Evolutionary conservation across 2,113 vertebrate species (phyloP).

Genomic region (Empidonax alnorum): DNA sequence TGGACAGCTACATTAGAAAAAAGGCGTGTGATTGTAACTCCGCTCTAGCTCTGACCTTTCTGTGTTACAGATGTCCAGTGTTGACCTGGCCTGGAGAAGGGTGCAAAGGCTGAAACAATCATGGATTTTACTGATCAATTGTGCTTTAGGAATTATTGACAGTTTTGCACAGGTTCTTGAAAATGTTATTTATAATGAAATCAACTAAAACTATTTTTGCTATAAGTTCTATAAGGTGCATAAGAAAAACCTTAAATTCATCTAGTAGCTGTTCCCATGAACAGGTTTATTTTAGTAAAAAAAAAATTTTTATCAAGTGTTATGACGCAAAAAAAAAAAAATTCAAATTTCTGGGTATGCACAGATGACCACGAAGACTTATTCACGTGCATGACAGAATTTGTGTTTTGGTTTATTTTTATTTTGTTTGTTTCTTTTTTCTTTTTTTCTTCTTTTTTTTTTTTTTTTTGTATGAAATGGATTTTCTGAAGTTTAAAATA

Average conservation of each 20-base stretch:
- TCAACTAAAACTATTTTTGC: conserved; percentile 95
- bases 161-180: conserved; percentile 96
- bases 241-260: conserved; percentile 89
- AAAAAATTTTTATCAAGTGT: conserved; percentile 89
- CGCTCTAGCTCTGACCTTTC: conserved; percentile 56
- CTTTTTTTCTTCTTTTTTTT: conserved; percentile 11
- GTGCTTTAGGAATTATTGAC: conserved; percentile 91
- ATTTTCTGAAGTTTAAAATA: conserved; percentile 80
- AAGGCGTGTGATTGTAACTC: not conserved
- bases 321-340: conserved; percentile 79
- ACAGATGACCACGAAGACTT: conserved; percentile 84
- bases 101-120: conserved; percentile 91
- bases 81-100: conserved; percentile 79
- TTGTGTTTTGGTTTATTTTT: conserved; percentile 83
- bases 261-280: conserved; percentile 88
- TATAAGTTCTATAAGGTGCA: conserved; percentile 93
- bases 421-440: conserved; percentile 74
- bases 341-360: conserved; percentile 81
- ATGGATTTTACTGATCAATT: conserved; percentile 92
- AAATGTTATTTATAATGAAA: conserved; percentile 93
- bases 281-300: conserved; percentile 98
- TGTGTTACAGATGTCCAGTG: conserved; percentile 77
- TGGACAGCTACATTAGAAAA: not conserved
- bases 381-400: conserved; percentile 89
- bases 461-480: conserved; percentile 76